Evolutionary conservation across 2,113 vertebrate genomes (phyloP), one percentile per base, ranked within the genome.

Genomic region (Sceloporus tristichus): DNA sequence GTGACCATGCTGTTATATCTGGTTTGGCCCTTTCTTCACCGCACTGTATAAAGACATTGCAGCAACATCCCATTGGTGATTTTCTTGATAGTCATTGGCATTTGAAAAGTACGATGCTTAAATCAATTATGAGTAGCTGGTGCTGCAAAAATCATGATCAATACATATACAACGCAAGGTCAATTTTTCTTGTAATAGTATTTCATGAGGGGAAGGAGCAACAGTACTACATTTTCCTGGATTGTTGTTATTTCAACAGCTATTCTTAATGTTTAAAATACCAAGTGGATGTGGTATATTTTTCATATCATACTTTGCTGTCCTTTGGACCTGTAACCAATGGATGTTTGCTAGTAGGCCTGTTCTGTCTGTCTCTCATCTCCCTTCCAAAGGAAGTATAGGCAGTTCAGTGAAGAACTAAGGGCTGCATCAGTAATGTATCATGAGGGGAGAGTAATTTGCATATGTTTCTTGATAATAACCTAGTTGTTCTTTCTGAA

Each of bases 41-140:
- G 78, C 68, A 91, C 89, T 91, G 62, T 4, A 34, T 79, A 62
- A 82, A 91, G 86, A 82, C 86, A 79, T 4, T 56, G 38, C 6
- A 85, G 90, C 89, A 90, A n/a, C 86, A 78, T 90, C 70, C 79
- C 88, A 87, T 90, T 82, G 81, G 34, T 92, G 66, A 86, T 94
- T 92, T 92, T 71, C 92, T 91, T 93, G 94, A 94, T 89, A 66
- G 42, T 2, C 59, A 29, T 91, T 93, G 87, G 66, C 91, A 88
- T 94, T 87, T 92, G 90, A 94, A 75, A 93, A 87, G 85, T 86
- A 85, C 40, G 90, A 93, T 78, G 80, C 90, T 93, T 95, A 95
- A 90, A 92, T 79, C 92, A 95, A 92, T 94, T 96, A 92, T 92
- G 89, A 95, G 87, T 85, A 92, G 92, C 94, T 95, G 91, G 91